These are phyloP conservation scores for Aurelia aurita complex sp. Pacific DNA, from an alignment of 30 jellyfish, hydroid and myxozoan species.

Conservation along the genomic window DNA sequence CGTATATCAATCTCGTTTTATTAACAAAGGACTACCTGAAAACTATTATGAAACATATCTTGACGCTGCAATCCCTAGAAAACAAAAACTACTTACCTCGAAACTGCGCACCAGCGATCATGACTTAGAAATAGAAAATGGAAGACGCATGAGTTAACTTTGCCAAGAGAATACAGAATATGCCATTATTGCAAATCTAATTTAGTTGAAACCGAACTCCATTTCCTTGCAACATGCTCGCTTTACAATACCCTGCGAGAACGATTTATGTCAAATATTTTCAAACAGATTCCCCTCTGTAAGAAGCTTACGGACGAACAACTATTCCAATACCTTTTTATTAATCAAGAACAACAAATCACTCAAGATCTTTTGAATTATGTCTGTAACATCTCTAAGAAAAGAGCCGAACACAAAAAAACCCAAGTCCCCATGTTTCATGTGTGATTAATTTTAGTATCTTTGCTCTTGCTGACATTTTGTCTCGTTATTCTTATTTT, in stretches of 20 bases:
- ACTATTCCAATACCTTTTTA: too few species aligned
- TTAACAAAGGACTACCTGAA: constrained; percentile 5
- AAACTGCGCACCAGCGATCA: not conserved
- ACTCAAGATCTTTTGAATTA: too few species aligned
- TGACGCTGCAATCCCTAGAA: not conserved
- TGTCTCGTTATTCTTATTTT: too few species aligned
- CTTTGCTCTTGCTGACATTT: too few species aligned
- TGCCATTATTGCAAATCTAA: not conserved
- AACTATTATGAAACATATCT: not conserved
- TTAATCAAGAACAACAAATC: too few species aligned
- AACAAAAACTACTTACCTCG: not conserved
- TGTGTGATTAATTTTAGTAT: too few species aligned
- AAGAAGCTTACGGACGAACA: too few species aligned
- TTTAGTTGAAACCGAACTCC: not conserved
- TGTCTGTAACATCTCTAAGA: too few species aligned
- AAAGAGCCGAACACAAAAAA: too few species aligned
- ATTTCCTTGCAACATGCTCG: not conserved
- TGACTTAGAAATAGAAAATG: not conserved
- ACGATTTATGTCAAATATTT: not conserved
- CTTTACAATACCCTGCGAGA: not conserved
- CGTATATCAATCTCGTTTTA: not conserved
- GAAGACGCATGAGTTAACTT: not conserved
- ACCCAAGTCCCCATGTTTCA: too few species aligned
- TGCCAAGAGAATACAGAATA: not conserved
- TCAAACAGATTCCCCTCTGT: not conserved